Percentiles rank a stretch among this genome's conserved stretches.
These are phyloP conservation scores for Branchellion lobata DNA, from an alignment of 2,888 invertebrate species.

Conservation along the genomic window DNA sequence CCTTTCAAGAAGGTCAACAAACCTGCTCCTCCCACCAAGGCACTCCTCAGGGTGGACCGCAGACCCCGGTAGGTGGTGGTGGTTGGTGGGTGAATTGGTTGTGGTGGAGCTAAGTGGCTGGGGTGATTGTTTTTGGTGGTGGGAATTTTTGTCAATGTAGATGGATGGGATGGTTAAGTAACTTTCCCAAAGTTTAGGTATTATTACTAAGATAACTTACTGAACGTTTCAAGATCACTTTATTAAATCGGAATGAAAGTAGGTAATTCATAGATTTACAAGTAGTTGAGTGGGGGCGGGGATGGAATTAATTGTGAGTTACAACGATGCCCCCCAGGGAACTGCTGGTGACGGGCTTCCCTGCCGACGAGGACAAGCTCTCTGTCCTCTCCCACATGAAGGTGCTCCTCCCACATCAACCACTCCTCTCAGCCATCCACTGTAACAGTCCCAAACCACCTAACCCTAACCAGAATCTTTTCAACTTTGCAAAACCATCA, in stretches of 20 bases:
- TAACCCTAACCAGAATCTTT: constrained; percentile 9
- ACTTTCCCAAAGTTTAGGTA: not conserved
- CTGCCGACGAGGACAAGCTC: constrained; percentile 74
- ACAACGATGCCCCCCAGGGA: constrained; percentile 69
- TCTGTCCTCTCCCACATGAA: constrained; percentile 79
- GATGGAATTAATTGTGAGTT: too few species aligned
- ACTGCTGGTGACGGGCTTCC: constrained; percentile 82
- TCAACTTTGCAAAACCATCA: constrained; percentile 6
- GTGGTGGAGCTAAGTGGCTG: not conserved
- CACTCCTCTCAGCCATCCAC: not conserved
- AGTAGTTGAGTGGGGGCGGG: too few species aligned
- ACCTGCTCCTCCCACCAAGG: not conserved
- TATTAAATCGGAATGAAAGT: too few species aligned
- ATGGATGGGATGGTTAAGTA: not conserved
- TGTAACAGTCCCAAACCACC: not conserved
- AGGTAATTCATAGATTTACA: too few species aligned
- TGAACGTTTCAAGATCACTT: too few species aligned
- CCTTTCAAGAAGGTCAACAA: constrained; percentile 12
- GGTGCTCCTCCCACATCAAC: constrained; percentile 66
- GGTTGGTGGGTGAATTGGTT: not conserved
- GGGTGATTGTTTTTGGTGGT: not conserved
- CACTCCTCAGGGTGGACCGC: constrained; percentile 51
- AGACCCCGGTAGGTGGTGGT: constrained; percentile 52
- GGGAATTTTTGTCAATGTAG: not conserved
- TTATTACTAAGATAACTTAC: too few species aligned